Evolutionary conservation across 2,888 invertebrate species (phyloP), one percentile per base, ranked within the genome.

Genomic region (Spisula subtruncata): DNA sequence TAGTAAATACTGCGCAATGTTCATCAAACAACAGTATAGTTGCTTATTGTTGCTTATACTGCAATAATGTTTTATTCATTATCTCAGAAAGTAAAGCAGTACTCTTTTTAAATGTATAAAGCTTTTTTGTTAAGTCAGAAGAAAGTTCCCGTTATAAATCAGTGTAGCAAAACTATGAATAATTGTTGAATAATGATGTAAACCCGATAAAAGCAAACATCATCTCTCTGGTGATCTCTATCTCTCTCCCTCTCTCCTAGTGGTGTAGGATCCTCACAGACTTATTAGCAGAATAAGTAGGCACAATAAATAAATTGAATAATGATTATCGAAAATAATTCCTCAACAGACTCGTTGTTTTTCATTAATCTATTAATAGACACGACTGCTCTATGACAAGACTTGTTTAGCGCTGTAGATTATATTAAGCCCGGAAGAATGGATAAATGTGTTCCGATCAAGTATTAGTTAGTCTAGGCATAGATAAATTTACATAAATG

Each of bases 301-400:
- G 5, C 60, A 25, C 0, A 66, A 66, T 25, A 66, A 66, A 25
- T 25, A 25, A n/a, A 66, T 25, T 25, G 60, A 66, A 25, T 5
- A 66, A n/a, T 66, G 10, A 66, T 66, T 66, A 66, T 25, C n/a
- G 60, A 12, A 56, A 0, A 25, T 66, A 25, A 10, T 25, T n/a
- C 25, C 25, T 25, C 2, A 5, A 25, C 60, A 6, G 60, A 6
- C 5, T 2, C 25, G 10, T 66, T n/a, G n/a, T n/a, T 25, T 41
- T 66, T n/a, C 60, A 66, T 66, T 66, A 25, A n/a, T 66, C 60
- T 66, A 66, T 25, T 25, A 66, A 66, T 66, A 66, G n/a, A 66
- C 60, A 25, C 25, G 5, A 5, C n/a, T 56, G 56, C 18, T 56
- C 16, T 56, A 20, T 56, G 56, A 56, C 56, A 56, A 56, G 56